phyloP scores from a whole-genome alignment of 35 echinoderm and acorn worm species.

The Eucidaris tribuloides region DNA sequence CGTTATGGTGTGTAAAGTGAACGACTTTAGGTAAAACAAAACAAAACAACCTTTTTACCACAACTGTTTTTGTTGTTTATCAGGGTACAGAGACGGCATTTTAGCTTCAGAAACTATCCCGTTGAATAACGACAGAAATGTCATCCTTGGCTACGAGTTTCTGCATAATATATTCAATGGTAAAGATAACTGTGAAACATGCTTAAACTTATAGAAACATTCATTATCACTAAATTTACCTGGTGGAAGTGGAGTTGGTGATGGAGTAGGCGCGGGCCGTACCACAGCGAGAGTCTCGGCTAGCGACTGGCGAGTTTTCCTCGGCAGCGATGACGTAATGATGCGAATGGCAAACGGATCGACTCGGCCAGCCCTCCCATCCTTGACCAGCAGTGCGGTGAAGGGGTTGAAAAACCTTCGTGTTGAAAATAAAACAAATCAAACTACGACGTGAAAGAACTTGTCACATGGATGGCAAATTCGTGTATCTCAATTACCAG shows the following conservation, averaged over 20 bases:
- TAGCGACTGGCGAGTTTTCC: constrained; percentile 3
- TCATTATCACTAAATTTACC: background rate
- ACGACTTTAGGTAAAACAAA: too few species aligned
- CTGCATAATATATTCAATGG: too few species aligned
- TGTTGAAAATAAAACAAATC: background rate
- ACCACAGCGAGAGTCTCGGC: background rate
- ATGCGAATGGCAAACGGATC: constrained; percentile 42
- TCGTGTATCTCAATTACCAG: too few species aligned
- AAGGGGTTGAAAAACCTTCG: constrained; percentile 62
- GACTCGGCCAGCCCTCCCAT: background rate
- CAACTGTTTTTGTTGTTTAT: too few species aligned
- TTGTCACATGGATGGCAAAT: background rate
- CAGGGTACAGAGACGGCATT: too few species aligned
- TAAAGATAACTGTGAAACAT: too few species aligned
- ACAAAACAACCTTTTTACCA: too few species aligned
- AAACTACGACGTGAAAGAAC: background rate
- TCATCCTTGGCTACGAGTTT: too few species aligned
- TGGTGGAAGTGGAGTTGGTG: background rate
- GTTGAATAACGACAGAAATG: too few species aligned
- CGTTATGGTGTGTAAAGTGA: too few species aligned
- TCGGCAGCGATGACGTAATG: constrained; percentile 21
- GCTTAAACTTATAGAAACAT: too few species aligned
- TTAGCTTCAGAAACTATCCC: too few species aligned
- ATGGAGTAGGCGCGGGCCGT: background rate
- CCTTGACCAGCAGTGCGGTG: constrained; percentile 43